Percentiles rank a stretch among this genome's conserved stretches.
Conservation (phyloP, 2,797 vertebrate species). For the Pangasius krempfi region DNA sequence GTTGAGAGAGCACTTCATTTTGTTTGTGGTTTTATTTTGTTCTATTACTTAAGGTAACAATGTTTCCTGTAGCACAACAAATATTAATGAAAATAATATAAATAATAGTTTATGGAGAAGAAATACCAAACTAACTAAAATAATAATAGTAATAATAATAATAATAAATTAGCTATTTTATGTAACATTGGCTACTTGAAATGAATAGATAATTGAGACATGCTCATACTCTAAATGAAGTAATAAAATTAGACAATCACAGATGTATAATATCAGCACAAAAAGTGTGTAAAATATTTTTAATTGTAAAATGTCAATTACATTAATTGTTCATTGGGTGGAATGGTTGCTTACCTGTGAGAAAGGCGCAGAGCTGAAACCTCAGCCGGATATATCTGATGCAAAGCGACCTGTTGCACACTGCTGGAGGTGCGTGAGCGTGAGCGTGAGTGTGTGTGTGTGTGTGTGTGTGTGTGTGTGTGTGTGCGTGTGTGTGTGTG, state of each 20-base stretch:
- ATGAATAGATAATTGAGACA: background rate
- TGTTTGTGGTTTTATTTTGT: background rate
- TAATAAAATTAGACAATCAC: background rate
- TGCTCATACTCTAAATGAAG: background rate
- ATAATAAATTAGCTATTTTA: background rate
- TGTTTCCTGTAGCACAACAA: background rate
- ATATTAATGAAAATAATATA: background rate
- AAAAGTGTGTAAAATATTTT: background rate
- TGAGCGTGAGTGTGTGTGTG: background rate
- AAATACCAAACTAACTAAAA: background rate
- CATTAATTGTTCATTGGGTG: background rate
- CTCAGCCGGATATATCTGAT: slow-evolving; percentile 1
- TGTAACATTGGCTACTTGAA: background rate
- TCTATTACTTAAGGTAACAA: background rate
- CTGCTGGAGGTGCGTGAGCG: background rate
- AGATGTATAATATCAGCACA: background rate
- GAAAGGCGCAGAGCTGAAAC: background rate
- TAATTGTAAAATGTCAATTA: background rate
- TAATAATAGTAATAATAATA: background rate
- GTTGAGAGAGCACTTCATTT: background rate
- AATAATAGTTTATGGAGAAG: background rate
- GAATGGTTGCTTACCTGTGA: slow-evolving; percentile 19
- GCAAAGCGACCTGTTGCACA: slow-evolving; percentile 30
- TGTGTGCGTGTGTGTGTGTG: background rate
- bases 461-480: background rate